Base-by-base conservation (phyloP, 2,113 vertebrate genomes). In the Sinocyclocheilus rhinocerous region DNA sequence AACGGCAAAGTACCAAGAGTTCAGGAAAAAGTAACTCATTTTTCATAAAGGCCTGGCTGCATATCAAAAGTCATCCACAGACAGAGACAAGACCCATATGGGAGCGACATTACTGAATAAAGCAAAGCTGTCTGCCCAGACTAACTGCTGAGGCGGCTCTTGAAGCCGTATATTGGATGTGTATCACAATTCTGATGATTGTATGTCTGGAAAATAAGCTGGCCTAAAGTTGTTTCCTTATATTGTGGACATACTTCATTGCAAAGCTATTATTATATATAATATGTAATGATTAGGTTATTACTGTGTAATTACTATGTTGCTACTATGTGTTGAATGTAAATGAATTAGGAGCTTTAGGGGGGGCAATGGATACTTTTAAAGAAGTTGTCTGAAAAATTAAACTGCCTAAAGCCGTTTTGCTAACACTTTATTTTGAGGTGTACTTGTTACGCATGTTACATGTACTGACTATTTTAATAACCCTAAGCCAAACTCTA, bases 1-100 rank as follows among this genome's bases (percentile, higher is more conserved):
- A 89, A 95, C 93, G 88, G 92, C 94, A 96, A 96, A 94, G 87
- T 94, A 95, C 90, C 95, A 94, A 84, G 90, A 92, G 93, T 90
- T 76, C 91, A 89, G 92, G 94, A 91, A 91, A 94, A 94, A 95
- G 93, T 90, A 91, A 91, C 91, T 90, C 83, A 92, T 93, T 95
- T 93, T 94, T 95, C 93, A 93, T 73, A 89, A 84, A 91, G 87
- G 48, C 79, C 82, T 82, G 82, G 63, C 86, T 90, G 89, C 93
- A 95, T 95, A 95, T 95, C 92, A 95, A 91, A 93, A 93, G 91
- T 90, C 91, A 91, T 95, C 90, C 92, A 90, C 91, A 93, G 89
- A 87, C 91, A 89, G 22, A 90, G 91, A 92, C 95, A 92, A 94
- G 93, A 93, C 91, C 93, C 92, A 88, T 90, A 88, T 87, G 89